These are phyloP conservation scores for Lasioglossum marginatum DNA, from an alignment of 2,888 invertebrate species.

Conservation along the genomic window DNA sequence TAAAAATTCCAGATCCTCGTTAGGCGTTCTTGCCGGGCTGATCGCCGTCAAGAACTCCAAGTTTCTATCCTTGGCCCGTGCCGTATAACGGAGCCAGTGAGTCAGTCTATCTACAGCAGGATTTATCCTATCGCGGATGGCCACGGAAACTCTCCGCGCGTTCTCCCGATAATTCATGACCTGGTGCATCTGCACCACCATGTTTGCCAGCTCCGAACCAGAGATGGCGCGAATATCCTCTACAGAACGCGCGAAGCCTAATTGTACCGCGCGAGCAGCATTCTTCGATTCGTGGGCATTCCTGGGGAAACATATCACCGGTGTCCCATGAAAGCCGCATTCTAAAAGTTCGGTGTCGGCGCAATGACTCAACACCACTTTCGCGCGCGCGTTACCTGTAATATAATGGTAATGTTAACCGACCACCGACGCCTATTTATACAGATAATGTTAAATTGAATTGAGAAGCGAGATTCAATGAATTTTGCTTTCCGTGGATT, in stretches of 20 bases:
- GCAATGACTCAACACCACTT: conserved; percentile 80
- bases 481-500: neutral
- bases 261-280: conserved; percentile 73
- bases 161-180: conserved; percentile 76
- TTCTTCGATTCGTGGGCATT: conserved; percentile 75
- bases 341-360: conserved; percentile 80
- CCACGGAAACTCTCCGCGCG: conserved; percentile 77
- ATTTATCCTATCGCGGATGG: conserved; percentile 79
- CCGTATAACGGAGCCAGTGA: conserved; percentile 79
- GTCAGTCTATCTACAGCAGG: conserved; percentile 80
- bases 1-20: conserved; percentile 76
- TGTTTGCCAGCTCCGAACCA: conserved; percentile 61
- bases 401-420: conserved; percentile 12
- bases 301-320: conserved; percentile 82
- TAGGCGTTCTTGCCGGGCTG: conserved; percentile 71
- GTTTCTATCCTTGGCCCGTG: conserved; percentile 74
- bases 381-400: conserved; percentile 78
- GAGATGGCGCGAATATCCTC: conserved; percentile 59
- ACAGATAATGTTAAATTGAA: neutral
- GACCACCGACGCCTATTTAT: neutral
- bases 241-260: conserved; percentile 75
- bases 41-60: conserved; percentile 69
- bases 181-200: conserved; percentile 74
- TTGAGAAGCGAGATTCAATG: neutral
- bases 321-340: conserved; percentile 80